phyloP scores from a whole-genome alignment of 2,113 vertebrate species.

The Engystomops pustulosus region DNA sequence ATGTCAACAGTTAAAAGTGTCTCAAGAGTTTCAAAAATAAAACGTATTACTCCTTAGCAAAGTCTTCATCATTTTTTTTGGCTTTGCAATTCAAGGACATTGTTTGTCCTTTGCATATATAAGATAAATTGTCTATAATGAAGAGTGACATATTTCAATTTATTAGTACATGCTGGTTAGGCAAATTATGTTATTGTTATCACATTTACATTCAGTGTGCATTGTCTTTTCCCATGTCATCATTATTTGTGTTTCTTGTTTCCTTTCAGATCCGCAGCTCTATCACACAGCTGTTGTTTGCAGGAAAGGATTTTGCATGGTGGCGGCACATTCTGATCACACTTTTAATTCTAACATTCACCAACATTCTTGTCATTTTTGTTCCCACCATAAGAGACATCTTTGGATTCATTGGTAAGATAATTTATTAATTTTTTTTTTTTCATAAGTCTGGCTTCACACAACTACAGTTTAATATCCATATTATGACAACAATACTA shows the following conservation, averaged over 20 bases:
- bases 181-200: no score
- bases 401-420: slow-evolving; percentile 94
- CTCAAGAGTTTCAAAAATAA: no score
- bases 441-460: background rate
- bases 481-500: background rate
- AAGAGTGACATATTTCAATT: no score
- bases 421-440: background rate
- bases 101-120: no score
- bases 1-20: no score
- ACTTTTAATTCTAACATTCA: slow-evolving; percentile 74
- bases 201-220: no score
- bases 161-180: no score
- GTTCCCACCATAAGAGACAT: slow-evolving; percentile 94
- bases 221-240: background rate
- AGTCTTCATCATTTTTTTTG: no score
- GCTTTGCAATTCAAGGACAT: no score
- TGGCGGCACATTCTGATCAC: slow-evolving; percentile 87
- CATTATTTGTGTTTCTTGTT: background rate
- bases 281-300: slow-evolving; percentile 84
- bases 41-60: no score
- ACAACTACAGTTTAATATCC: background rate
- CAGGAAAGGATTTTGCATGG: slow-evolving; percentile 89
- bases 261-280: slow-evolving; percentile 88
- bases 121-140: no score
- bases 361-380: slow-evolving; percentile 91